Conservation (phyloP, 1,140 invertebrate genomes). For the Bombus cullumanus region DNA sequence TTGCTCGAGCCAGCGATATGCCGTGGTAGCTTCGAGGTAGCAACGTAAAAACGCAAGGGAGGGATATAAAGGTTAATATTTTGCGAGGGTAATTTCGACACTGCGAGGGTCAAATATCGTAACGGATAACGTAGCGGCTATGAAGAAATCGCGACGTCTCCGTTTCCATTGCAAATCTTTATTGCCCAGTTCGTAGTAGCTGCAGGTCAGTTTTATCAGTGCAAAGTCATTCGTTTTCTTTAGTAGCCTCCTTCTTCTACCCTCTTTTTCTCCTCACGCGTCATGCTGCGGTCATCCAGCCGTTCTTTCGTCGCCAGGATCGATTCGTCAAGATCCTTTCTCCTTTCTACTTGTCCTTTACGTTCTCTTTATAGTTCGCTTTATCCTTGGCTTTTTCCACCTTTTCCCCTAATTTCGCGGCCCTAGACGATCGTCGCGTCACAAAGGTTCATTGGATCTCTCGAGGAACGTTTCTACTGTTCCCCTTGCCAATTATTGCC, state of each 20-base stretch:
- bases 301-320: constrained; percentile 36
- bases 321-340: constrained; percentile 31
- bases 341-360: neutral
- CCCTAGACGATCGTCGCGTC: neutral
- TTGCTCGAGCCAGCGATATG: neutral
- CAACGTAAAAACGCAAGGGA: neutral
- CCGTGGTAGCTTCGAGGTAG: neutral
- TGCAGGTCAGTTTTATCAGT: constrained; percentile 64
- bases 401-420: neutral
- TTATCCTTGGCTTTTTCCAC: neutral
- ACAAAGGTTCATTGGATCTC: neutral
- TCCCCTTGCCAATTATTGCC: neutral
- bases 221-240: constrained; percentile 59
- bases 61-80: constrained; percentile 46
- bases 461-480: neutral
- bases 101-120: constrained; percentile 36
- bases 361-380: neutral
- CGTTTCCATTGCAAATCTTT: constrained; percentile 67
- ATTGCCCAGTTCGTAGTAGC: constrained; percentile 34
- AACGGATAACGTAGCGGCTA: constrained; percentile 47
- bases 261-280: neutral
- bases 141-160: constrained; percentile 22
- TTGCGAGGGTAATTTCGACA: constrained; percentile 13
- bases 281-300: neutral
- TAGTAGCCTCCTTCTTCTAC: neutral